These are phyloP conservation scores for Siderastrea radians DNA, from an alignment of 92 coral and sea anemone species.

Conservation along the genomic window DNA sequence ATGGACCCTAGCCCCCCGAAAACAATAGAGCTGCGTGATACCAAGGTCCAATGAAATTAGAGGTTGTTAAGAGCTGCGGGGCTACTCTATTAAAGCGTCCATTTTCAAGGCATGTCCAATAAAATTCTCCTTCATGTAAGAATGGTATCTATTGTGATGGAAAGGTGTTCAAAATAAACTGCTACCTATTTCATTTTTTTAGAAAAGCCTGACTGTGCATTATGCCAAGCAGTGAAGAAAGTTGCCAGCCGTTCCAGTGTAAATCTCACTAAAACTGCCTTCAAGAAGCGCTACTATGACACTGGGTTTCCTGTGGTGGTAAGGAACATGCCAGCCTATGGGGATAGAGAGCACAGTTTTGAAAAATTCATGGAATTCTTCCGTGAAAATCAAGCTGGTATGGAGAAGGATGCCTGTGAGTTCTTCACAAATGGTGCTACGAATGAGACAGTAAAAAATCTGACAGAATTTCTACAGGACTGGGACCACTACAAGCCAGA, in stretches of 20 bases:
- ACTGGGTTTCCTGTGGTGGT: conserved; percentile 83
- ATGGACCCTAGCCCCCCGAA: too few species aligned
- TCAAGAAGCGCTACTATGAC: conserved; percentile 80
- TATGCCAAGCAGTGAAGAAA: conserved; percentile 66
- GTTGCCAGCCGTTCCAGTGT: conserved; percentile 66
- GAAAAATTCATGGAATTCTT: conserved; percentile 74
- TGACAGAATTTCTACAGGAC: conserved; percentile 53
- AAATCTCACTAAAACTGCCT: conserved; percentile 67
- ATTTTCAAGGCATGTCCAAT: too few species aligned
- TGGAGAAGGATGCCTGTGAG: conserved; percentile 83
- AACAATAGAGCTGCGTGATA: too few species aligned
- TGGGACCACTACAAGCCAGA: conserved; percentile 83
- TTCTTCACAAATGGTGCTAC: conserved; percentile 65
- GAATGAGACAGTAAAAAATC: conserved; percentile 36
- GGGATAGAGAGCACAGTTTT: conserved; percentile 71
- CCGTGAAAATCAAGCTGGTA: conserved; percentile 48
- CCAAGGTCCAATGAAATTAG: too few species aligned
- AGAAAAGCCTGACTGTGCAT: conserved; percentile 80
- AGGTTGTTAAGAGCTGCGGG: too few species aligned
- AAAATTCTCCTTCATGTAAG: too few species aligned
- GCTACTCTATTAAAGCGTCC: too few species aligned
- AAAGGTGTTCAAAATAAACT: neutral
- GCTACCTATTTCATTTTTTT: neutral
- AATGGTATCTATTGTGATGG: neutral
- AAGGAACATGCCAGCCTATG: conserved; percentile 72